phyloP scores from a whole-genome alignment of 2,797 vertebrate species.

The Bovichtus diacanthus region DNA sequence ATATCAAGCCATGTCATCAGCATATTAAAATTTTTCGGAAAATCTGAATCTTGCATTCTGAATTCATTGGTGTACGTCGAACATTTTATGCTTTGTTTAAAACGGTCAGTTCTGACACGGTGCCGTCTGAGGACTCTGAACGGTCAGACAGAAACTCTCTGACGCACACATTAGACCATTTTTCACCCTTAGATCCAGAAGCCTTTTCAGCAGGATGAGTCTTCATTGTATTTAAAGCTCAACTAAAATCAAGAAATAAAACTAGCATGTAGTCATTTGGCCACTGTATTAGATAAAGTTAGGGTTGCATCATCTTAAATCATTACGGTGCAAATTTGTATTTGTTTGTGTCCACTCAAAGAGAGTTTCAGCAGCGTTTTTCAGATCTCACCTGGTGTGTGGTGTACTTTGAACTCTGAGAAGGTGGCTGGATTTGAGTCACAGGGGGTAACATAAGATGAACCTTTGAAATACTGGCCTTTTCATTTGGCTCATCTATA shows the following conservation, averaged over 20 bases:
- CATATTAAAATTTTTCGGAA: no score
- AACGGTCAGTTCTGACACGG: neutral
- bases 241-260: no score
- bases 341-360: slow-evolving; percentile 20
- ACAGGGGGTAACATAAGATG: slow-evolving; percentile 27
- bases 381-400: slow-evolving; percentile 49
- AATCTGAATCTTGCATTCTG: neutral
- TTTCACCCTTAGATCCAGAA: no score
- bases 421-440: slow-evolving; percentile 64
- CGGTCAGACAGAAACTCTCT: neutral
- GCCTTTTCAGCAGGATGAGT: no score
- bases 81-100: no score
- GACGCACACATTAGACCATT: no score
- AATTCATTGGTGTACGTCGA: neutral
- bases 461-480: slow-evolving; percentile 43
- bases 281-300: neutral
- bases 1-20: no score
- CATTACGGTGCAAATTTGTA: neutral
- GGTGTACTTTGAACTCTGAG: slow-evolving; percentile 54
- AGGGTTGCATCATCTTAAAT: neutral
- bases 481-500: slow-evolving; percentile 60
- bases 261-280: neutral
- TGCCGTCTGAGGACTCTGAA: no score
- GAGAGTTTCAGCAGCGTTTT: neutral
- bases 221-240: no score